phyloP scores from a whole-genome alignment of 2,113 vertebrate genomes.

The Myotis lucifugus region DNA sequence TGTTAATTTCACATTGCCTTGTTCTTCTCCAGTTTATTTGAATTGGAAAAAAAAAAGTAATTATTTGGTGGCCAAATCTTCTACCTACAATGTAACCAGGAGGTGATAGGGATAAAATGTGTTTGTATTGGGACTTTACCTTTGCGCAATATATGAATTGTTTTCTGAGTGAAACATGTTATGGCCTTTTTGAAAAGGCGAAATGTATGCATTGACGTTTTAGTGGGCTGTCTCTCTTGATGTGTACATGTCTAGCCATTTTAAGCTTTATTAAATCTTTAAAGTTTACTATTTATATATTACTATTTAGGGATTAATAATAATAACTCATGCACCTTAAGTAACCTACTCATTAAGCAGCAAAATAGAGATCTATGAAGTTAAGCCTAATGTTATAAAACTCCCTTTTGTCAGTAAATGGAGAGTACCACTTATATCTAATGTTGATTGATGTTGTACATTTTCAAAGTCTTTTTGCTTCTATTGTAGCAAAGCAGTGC shows the following conservation, averaged over 20 bases:
- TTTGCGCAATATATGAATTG: not conserved
- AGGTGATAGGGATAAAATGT: not conserved
- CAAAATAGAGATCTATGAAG: not conserved
- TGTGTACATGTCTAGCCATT: not conserved
- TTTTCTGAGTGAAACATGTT: not conserved
- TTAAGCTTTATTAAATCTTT: constrained; percentile 40
- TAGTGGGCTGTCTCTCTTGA: not conserved
- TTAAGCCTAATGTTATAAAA: not conserved
- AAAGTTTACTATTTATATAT: not conserved
- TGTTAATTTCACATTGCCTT: not conserved
- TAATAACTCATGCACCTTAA: not conserved
- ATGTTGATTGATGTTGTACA: not conserved
- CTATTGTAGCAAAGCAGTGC: not conserved
- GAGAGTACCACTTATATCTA: not conserved
- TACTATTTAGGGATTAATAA: not conserved
- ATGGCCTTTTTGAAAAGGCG: not conserved
- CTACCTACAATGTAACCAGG: not conserved
- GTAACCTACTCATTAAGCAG: not conserved
- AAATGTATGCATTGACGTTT: not conserved
- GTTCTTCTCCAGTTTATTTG: not conserved
- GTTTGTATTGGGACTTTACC: constrained; percentile 14
- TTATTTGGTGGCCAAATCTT: not conserved
- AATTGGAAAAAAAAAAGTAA: not conserved
- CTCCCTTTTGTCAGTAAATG: not conserved
- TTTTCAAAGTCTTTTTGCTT: constrained; percentile 27